Base-by-base conservation (phyloP, 2,888 invertebrate genomes). In the Atethmia centrago region DNA sequence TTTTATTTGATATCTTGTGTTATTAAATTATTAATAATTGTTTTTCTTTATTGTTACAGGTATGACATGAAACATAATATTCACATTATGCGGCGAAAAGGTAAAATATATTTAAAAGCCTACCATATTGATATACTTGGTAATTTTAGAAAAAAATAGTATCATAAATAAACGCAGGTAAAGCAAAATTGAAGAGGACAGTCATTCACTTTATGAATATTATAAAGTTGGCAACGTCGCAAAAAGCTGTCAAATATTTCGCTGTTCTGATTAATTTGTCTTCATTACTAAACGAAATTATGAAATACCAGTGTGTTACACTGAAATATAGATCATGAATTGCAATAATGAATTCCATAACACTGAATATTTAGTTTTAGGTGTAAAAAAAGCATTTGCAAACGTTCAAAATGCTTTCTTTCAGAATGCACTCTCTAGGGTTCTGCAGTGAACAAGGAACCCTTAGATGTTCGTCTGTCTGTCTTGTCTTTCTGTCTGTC, bases 11-110 rank as follows among this genome's bases (percentile, higher is more conserved):
- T 66, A 12, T n/a, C 0, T n/a, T 58, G 21, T 25, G 16, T 31
- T 25, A 49, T 42, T 9, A 31, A 51, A 42, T 62, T 16, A 68
- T n/a, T 81, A 3, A 78, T 49, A 1, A 28, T 45, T 58, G 10
- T 42, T 51, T 66, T 31, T 65, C 12, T 59, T 53, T 58, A 12
- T 82, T 82, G 70, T 80, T 82, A 7, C 82, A 82, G 82, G 82
- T 82, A 82, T 67, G 72, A 0, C n/a, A 53, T 28, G 42, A 47
- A 58, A 51, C 16, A 9, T 31, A 21, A 7, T n/a, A 36, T 42
- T 21, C 2, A 16, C 31, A 58, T 40, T 49, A 40, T 9, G 21
- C 28, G 10, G 4, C 1, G 2, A 10, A 19, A 19, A 77, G 79
- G 81, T 80, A 80, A 59, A 47, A 42, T 51, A 61, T 65, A 45